These are phyloP conservation scores for Rousettus madagascariensis DNA, from an alignment of 2,797 vertebrate genomes.

Conservation along the genomic window DNA sequence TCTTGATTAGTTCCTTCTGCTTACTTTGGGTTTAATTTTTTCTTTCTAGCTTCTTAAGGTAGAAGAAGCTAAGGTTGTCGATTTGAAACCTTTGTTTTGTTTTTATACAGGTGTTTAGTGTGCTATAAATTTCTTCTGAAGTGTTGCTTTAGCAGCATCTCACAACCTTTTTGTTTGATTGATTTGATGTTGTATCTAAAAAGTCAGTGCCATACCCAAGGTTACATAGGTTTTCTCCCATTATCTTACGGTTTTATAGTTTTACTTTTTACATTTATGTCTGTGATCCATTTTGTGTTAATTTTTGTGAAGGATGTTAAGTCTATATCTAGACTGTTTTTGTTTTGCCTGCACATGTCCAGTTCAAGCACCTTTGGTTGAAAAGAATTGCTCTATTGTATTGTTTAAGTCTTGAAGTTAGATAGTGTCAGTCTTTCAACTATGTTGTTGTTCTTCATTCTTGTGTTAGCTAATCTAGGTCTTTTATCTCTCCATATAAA, in stretches of 20 bases:
- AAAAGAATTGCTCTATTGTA: not conserved
- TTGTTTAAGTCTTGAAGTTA: not conserved
- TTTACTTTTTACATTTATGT: not conserved
- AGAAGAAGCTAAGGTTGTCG: not conserved
- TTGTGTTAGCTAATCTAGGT: not conserved
- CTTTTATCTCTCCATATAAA: not conserved
- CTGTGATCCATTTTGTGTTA: not conserved
- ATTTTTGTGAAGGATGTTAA: not conserved
- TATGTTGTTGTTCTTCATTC: not conserved
- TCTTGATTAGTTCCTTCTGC: not conserved
- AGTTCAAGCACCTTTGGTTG: not conserved
- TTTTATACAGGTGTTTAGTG: not conserved
- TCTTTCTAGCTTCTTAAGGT: not conserved
- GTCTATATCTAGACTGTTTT: not conserved
- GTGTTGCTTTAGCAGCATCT: not conserved
- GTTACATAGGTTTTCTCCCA: not conserved
- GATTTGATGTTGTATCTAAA: not conserved
- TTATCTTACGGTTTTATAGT: not conserved
- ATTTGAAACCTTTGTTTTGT: not conserved
- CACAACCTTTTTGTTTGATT: not conserved
- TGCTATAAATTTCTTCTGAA: not conserved
- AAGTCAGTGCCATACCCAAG: not conserved
- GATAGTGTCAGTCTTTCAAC: not conserved
- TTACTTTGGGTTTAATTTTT: slow-evolving; percentile 18
- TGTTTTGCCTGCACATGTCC: not conserved